Evolutionary conservation across 1,140 invertebrate species (phyloP).

Genomic region (Harpegnathos saltator): DNA sequence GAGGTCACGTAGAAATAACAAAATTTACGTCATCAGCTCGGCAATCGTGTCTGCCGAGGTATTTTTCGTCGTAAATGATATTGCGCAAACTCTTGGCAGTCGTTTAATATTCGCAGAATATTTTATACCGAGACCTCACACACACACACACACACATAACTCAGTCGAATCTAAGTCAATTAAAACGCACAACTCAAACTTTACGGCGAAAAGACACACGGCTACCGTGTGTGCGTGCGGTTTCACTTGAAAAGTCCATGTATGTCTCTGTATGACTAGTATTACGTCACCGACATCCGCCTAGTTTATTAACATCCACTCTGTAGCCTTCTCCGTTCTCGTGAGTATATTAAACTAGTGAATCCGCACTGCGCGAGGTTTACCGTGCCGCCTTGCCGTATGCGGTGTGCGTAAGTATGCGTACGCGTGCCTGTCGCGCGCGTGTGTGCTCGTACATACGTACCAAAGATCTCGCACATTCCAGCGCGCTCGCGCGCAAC

Average conservation of each 20-base stretch:
- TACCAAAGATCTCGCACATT: constrained; percentile 58
- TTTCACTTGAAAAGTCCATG: constrained; percentile 39
- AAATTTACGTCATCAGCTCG: too few species aligned
- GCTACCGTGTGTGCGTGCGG: background rate
- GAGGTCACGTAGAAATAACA: too few species aligned
- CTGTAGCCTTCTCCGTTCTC: constrained; percentile 65
- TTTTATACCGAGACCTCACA: too few species aligned
- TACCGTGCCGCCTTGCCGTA: constrained; percentile 48
- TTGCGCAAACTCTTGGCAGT: too few species aligned
- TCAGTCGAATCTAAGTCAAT: too few species aligned
- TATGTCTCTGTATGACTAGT: constrained; percentile 38
- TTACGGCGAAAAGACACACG: too few species aligned
- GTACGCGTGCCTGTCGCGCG: constrained; percentile 37
- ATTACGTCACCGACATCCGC: constrained; percentile 64
- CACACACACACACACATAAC: too few species aligned
- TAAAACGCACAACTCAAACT: too few species aligned
- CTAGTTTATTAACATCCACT: constrained; percentile 75
- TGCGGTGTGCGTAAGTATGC: constrained; percentile 47
- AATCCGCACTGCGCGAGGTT: constrained; percentile 65
- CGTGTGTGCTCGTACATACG: constrained; percentile 42
- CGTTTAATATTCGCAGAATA: too few species aligned
- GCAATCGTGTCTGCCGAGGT: too few species aligned
- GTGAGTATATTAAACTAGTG: constrained; percentile 72
- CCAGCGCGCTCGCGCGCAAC: constrained; percentile 43
- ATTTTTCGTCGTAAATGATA: too few species aligned